These are phyloP conservation scores for Actinemys pallida DNA, from an alignment of 2,113 vertebrate genomes.

Conservation along the genomic window DNA sequence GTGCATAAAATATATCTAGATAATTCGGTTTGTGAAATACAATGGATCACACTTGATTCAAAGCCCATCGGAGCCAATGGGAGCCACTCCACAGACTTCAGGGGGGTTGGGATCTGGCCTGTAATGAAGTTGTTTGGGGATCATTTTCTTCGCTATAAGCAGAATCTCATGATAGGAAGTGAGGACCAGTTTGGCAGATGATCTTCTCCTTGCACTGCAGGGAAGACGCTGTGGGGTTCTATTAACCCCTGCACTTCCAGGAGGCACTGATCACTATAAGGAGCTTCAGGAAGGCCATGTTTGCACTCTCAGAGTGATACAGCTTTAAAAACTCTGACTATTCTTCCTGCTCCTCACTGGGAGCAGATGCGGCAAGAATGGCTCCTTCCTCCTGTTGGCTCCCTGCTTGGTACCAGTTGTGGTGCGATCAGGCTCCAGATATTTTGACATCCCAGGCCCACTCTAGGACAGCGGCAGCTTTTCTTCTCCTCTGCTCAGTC, in stretches of 20 bases:
- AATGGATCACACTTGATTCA: too few relatives aligned
- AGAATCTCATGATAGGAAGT: not conserved
- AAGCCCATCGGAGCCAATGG: not conserved
- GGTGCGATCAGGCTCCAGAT: too few relatives aligned
- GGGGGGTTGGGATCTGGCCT: not conserved
- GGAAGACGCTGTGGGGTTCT: not conserved
- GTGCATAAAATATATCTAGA: accelerated
- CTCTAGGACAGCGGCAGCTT: not conserved
- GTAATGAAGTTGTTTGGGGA: not conserved
- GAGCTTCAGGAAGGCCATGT: not conserved
- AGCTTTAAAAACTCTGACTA: not conserved
- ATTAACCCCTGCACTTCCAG: not conserved
- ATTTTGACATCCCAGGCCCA: not conserved
- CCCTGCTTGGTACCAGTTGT: not conserved
- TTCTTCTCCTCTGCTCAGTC: not conserved
- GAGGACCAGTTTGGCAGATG: not conserved
- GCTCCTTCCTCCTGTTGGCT: not conserved
- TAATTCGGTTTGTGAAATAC: not conserved
- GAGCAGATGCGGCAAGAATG: not conserved
- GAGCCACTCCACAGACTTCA: not conserved
- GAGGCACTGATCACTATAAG: too few relatives aligned
- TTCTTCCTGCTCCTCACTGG: not conserved
- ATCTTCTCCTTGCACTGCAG: not conserved
- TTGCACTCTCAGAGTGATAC: too few relatives aligned
- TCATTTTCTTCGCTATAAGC: not conserved